Conservation (phyloP, 2,888 invertebrate genomes). For the Mycogona germanica region DNA sequence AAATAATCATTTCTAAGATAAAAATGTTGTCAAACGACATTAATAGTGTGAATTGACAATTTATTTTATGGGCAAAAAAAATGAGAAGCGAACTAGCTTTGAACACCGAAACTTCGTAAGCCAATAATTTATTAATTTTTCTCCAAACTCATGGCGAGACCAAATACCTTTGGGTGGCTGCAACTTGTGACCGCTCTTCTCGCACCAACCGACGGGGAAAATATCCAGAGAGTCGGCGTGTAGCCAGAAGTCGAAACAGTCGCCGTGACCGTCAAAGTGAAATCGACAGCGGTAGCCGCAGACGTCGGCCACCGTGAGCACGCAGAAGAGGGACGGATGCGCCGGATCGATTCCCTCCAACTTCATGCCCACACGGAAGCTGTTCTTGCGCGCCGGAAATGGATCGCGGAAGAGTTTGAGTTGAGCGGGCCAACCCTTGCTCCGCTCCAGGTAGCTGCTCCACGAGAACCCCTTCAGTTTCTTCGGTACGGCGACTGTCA, state of each 20-base stretch:
- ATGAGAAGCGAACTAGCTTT: no score
- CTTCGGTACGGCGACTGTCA: conserved; percentile 4
- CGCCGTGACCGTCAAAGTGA: conserved; percentile 84
- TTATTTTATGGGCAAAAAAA: no score
- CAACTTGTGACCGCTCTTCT: conserved; percentile 61
- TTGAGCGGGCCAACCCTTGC: conserved; percentile 59
- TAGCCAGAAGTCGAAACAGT: conserved; percentile 83
- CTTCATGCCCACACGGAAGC: conserved; percentile 62
- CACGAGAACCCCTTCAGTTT: conserved; percentile 59
- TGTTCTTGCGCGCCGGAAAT: conserved; percentile 61
- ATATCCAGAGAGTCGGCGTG: conserved; percentile 85
- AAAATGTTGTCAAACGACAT: no score
- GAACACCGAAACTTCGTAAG: no score
- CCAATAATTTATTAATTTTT: not conserved
- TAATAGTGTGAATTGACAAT: no score
- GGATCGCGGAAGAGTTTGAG: conserved; percentile 46
- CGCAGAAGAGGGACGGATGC: conserved; percentile 79
- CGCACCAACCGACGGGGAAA: conserved; percentile 89
- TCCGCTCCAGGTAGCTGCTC: conserved; percentile 59
- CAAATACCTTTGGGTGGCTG: conserved; percentile 63
- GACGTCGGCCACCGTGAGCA: conserved; percentile 68
- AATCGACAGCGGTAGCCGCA: conserved; percentile 70
- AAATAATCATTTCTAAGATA: no score
- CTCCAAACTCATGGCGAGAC: not conserved
- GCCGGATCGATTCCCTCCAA: conserved; percentile 88